Evolutionary conservation across 2,797 vertebrate genomes (phyloP), one percentile per base, ranked within the genome.

Genomic region (Taeniopygia guttata): DNA sequence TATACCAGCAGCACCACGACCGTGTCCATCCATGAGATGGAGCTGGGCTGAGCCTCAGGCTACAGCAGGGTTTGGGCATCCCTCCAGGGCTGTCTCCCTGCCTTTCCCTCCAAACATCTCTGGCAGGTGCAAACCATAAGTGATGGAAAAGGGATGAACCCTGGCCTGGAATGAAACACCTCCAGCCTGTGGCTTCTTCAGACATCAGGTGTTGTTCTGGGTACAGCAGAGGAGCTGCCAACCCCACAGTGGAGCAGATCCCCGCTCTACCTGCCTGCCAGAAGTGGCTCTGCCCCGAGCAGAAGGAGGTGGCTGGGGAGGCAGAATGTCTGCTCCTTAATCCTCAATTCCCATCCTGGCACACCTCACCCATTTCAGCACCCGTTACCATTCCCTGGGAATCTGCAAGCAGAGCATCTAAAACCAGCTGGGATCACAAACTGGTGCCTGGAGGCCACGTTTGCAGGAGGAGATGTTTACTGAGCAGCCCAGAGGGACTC

Each of bases 1-100:
- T 2, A 1, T 4, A 7, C 51, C 59, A 89, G 66, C 30, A 26
- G 40, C 46, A 26, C 19, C 0, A 0, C 1, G 1, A 3, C 26
- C 0, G 0, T 10, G n/a, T 32, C 63, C 67, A 11, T 19, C 38
- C 64, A 46, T 52, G 25, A 51, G 26, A 42, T 7, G 19, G 30
- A 45, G 27, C 34, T 58, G 43, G 42, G 49, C 69, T 67, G 0
- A 2, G 16, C 51, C 21, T 0, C 0, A 21, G 13, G 40, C 12
- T 67, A 60, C 56, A 49, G 27, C 16, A 7, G 0, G 12, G 12
- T 6, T 26, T 62, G 59, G n/a, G 40, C 54, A 62, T 7, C 30
- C 21, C 55, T 79, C 29, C 26, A 30, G 46, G 45, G 49, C 15
- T 4, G 70, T 23, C 43, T 77, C 36, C 26, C 15, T 46, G 23